phyloP scores from a whole-genome alignment of 1,140 invertebrate genomes.

The Ceratoteleas bidentatus region DNA sequence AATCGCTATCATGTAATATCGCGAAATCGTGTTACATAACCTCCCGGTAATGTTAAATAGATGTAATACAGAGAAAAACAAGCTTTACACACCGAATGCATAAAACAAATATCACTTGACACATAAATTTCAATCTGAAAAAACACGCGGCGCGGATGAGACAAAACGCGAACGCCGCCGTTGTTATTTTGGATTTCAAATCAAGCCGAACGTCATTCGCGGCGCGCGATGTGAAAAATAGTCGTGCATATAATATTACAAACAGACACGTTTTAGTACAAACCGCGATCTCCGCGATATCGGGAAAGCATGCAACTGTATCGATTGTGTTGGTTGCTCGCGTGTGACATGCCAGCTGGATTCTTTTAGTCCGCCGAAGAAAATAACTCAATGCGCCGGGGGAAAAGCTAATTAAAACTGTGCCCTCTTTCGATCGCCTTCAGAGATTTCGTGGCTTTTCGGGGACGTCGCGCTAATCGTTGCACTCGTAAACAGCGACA shows the following conservation, averaged over 20 bases:
- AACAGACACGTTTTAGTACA: slow-evolving; percentile 25
- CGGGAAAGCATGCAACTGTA: slow-evolving; percentile 51
- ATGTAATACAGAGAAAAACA: slow-evolving; percentile 11
- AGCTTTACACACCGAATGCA: slow-evolving; percentile 5
- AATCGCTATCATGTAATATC: neutral
- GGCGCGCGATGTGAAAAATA: slow-evolving; percentile 43
- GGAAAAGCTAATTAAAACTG: slow-evolving; percentile 32
- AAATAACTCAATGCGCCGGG: slow-evolving; percentile 36
- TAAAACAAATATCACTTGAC: slow-evolving; percentile 10
- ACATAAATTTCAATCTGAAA: slow-evolving; percentile 23
- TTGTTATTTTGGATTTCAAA: slow-evolving; percentile 29
- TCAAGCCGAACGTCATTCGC: slow-evolving; percentile 43
- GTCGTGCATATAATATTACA: slow-evolving; percentile 40
- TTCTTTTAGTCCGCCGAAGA: slow-evolving; percentile 45
- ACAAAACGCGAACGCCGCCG: slow-evolving; percentile 2
- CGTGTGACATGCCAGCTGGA: slow-evolving; percentile 52
- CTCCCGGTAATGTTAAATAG: slow-evolving; percentile 13
- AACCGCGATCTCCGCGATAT: slow-evolving; percentile 30
- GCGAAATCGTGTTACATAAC: slow-evolving; percentile 10
- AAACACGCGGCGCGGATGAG: neutral
- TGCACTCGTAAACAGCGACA: too few relatives aligned
- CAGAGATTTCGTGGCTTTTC: too few relatives aligned
- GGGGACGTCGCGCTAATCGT: too few relatives aligned
- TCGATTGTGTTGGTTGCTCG: slow-evolving; percentile 54
- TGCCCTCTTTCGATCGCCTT: neutral